phyloP scores from a whole-genome alignment of 2,113 vertebrate species.

The Dasypus novemcinctus region DNA sequence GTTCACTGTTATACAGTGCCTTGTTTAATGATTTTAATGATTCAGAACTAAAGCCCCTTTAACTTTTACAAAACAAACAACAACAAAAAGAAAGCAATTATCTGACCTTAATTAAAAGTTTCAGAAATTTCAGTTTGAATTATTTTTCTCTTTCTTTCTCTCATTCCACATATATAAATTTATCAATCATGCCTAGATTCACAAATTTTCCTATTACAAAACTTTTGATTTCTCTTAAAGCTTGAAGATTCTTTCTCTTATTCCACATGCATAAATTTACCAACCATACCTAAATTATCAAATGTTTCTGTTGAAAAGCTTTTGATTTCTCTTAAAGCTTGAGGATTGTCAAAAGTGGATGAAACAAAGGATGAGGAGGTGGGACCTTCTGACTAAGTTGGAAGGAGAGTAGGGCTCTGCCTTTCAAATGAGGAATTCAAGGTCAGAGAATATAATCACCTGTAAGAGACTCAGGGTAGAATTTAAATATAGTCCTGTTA shows the following conservation, averaged over 20 bases:
- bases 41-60: not conserved
- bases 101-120: not conserved
- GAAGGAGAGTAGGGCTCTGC: not conserved
- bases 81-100: not conserved
- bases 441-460: not conserved
- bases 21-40: slow-evolving; percentile 18
- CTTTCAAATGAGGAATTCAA: not conserved
- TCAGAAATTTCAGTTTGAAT: not conserved
- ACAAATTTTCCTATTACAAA: slow-evolving; percentile 9
- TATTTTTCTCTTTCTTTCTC: not conserved
- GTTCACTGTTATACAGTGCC: too few species aligned
- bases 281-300: too few species aligned
- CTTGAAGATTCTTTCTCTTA: not conserved
- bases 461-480: not conserved
- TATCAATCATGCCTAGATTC: not conserved
- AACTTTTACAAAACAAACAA: not conserved
- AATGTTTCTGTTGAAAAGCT: slow-evolving; percentile 9
- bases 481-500: not conserved
- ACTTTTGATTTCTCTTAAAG: slow-evolving; percentile 23
- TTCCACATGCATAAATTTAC: not conserved
- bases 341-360: not conserved
- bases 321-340: slow-evolving; percentile 31
- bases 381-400: not conserved
- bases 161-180: not conserved
- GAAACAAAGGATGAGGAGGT: not conserved